phyloP scores from a whole-genome alignment of 1,140 invertebrate species.

The Heliconius eleuchia region DNA sequence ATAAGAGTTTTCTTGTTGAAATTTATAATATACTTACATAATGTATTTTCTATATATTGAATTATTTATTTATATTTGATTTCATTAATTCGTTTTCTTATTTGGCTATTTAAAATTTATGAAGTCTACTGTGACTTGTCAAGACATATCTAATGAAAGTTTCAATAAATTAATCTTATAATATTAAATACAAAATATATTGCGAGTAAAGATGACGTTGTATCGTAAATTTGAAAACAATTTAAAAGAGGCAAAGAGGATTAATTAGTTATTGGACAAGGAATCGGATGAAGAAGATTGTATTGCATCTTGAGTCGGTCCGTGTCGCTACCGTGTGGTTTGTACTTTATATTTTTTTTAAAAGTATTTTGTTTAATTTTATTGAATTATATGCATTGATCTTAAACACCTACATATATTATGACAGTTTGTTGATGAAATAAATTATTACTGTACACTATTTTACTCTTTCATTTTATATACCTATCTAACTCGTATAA shows the following conservation, averaged over 20 bases:
- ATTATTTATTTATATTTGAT: not conserved
- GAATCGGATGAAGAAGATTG: not conserved
- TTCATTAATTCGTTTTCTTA: not conserved
- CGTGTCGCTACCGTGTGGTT: not conserved
- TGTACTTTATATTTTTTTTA: not conserved
- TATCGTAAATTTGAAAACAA: not conserved
- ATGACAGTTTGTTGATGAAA: constrained; percentile 27
- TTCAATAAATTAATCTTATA: constrained; percentile 7
- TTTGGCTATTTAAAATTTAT: not conserved
- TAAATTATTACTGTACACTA: constrained; percentile 29
- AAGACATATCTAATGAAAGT: constrained; percentile 20
- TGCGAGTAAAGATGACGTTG: not conserved
- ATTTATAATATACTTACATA: not conserved
- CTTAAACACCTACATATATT: constrained; percentile 8
- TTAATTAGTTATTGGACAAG: not conserved
- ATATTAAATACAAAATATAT: not conserved
- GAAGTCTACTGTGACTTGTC: not conserved
- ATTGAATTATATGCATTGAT: not conserved
- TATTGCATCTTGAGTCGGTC: not conserved
- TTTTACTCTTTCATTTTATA: not conserved
- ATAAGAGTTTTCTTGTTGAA: constrained; percentile 9
- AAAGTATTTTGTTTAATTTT: not conserved
- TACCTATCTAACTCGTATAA: not conserved
- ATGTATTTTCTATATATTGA: not conserved
- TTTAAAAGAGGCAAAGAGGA: not conserved